Evolutionary conservation across 1,140 invertebrate species (phyloP).

Genomic region (Colletes gigas): DNA sequence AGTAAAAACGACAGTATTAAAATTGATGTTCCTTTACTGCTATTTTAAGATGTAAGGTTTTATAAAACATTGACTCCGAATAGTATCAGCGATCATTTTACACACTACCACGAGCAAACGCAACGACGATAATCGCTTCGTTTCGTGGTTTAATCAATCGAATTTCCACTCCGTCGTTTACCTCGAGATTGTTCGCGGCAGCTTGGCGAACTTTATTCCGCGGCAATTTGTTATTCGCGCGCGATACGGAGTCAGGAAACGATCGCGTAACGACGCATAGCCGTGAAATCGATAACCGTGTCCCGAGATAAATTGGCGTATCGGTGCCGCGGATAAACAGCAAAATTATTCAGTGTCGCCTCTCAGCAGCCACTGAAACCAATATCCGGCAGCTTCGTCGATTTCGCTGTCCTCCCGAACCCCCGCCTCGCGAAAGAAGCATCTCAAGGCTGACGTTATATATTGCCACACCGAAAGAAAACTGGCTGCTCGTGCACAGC

Average conservation of each 20-base stretch:
- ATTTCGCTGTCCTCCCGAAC: neutral
- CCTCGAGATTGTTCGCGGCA: neutral
- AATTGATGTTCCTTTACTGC: too few species aligned
- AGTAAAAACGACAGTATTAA: too few species aligned
- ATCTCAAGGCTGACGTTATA: constrained; percentile 2
- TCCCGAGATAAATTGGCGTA: constrained; percentile 30
- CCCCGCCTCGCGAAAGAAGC: neutral
- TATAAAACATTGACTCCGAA: too few species aligned
- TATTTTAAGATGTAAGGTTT: too few species aligned
- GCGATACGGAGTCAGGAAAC: constrained; percentile 34
- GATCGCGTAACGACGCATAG: constrained; percentile 20
- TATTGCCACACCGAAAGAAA: constrained; percentile 39
- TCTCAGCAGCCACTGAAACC: neutral
- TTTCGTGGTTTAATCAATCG: constrained; percentile 13
- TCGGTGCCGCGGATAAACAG: constrained; percentile 35
- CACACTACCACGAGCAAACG: neutral
- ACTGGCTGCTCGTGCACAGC: constrained; percentile 10
- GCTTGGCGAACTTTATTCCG: neutral
- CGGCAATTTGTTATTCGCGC: constrained; percentile 17
- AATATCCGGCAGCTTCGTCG: constrained; percentile 29
- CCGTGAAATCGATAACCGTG: constrained; percentile 29
- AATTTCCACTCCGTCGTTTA: neutral
- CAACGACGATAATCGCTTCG: neutral
- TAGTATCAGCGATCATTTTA: too few species aligned
- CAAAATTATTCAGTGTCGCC: constrained; percentile 46